Evolutionary conservation across 2,888 invertebrate species (phyloP), one percentile per base, ranked within the genome.

Genomic region (Spodoptera picta): DNA sequence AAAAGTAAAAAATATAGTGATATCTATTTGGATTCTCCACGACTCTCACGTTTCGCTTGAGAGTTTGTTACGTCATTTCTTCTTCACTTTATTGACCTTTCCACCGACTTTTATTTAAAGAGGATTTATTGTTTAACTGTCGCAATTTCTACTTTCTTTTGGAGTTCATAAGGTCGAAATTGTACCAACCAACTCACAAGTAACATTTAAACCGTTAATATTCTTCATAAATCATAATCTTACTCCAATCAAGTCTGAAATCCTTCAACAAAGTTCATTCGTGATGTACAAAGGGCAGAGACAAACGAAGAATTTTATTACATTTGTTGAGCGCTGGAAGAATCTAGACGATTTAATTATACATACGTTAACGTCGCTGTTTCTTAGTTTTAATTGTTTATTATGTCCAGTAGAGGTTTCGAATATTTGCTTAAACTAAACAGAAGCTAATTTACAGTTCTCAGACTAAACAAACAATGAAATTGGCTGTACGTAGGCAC

Each of bases 391-490:
- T 61, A 69, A 48, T 48, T 61, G 10, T 48, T 50, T 45, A 41
- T 50, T 14, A n/a, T 49, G 42, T 2, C 10, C 19, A 24, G 4
- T 36, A 6, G 19, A 14, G 6, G 49, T 42, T 43, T 44, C 0
- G 23, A 42, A 58, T 54, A 42, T 48, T 55, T 43, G 41, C 24
- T 4, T 0, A 50, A 27, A 27, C 31, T 48, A 31, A 42, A 14
- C 43, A 2, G 44, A 52, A 43, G 12, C 42, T 55, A 57, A 56
- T 65, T 61, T 53, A 23, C 43, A 53, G 55, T 59, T 50, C 53
- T 52, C 45, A 56, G 44, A 60, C 19, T 27, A 47, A 50, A 48
- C 45, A 59, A 66, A 69, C 44, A 51, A 6, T 64, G 45, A 42
- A 58, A 59, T 65, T 51, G 57, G 44, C 48, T 62, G 36, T 36